A percentile compares a stretch with the other conserved stretches of the same genome.
Conservation (phyloP, 2,113 vertebrate genomes). For the Hemiscyllium ocellatum region DNA sequence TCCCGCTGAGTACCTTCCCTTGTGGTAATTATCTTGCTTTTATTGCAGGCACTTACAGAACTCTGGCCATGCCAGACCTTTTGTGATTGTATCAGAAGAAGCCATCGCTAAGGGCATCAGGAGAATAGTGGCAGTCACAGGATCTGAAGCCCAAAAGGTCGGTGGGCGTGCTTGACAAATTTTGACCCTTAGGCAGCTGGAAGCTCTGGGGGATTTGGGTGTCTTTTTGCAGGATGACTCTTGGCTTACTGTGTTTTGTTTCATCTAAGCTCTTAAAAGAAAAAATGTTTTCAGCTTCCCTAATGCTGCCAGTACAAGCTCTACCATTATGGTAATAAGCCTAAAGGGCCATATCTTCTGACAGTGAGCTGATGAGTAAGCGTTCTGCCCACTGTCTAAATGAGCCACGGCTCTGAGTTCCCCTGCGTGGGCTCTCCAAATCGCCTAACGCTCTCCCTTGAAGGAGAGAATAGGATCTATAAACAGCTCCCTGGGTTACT, state of each 20-base stretch:
- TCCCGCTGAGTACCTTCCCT: not conserved
- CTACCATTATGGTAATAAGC: not conserved
- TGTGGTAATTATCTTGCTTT: constrained; percentile 42
- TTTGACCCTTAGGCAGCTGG: not conserved
- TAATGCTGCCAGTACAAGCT: not conserved
- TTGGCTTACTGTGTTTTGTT: not conserved
- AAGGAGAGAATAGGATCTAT: not conserved
- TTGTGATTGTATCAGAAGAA: constrained; percentile 92
- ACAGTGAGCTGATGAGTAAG: not conserved
- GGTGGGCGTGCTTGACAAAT: constrained; percentile 36
- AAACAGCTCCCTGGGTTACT: not conserved
- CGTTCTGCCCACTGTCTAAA: not conserved
- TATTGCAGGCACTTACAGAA: constrained; percentile 81
- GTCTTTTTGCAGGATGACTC: not conserved
- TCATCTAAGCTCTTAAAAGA: not conserved
- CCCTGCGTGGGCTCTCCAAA: not conserved
- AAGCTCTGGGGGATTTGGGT: not conserved
- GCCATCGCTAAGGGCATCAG: constrained; percentile 96
- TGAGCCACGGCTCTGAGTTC: not conserved
- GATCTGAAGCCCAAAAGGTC: constrained; percentile 88
- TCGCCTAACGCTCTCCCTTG: not conserved
- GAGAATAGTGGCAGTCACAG: constrained; percentile 88
- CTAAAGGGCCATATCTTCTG: not conserved
- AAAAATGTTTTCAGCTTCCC: not conserved
- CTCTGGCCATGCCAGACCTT: constrained; percentile 73